Conservation (phyloP, 2,888 invertebrate species). For the Oasisia sp. region DNA sequence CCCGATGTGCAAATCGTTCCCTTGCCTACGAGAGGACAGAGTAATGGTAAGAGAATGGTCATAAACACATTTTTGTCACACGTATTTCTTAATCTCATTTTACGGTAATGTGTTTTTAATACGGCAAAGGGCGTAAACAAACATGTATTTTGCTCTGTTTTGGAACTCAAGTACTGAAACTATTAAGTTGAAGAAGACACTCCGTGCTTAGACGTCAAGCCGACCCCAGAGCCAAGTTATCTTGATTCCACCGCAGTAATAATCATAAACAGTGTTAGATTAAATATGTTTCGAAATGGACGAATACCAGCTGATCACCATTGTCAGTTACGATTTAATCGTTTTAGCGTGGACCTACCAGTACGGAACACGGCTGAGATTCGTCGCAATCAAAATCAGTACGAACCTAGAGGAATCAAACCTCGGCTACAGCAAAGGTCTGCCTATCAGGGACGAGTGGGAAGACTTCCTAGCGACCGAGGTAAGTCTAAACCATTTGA, state of each 20-base stretch:
- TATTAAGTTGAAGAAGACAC: no score
- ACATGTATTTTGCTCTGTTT: no score
- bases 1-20: neutral
- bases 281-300: no score
- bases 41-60: neutral
- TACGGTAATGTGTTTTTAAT: no score
- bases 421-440: slow-evolving; percentile 51
- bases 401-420: slow-evolving; percentile 48
- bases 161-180: no score
- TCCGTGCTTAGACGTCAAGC: no score
- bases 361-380: slow-evolving; percentile 52
- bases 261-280: no score
- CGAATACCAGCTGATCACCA: no score
- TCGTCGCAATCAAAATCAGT: slow-evolving; percentile 52
- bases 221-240: no score
- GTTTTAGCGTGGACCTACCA: slow-evolving; percentile 26
- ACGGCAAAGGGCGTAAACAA: no score
- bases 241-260: no score
- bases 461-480: slow-evolving; percentile 46
- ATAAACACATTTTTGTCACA: neutral
- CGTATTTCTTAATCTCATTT: neutral
- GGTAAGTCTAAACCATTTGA: neutral
- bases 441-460: slow-evolving; percentile 51
- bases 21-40: neutral
- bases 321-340: no score